Conservation (phyloP, 2,888 invertebrate genomes). For the Orgyia antiqua region DNA sequence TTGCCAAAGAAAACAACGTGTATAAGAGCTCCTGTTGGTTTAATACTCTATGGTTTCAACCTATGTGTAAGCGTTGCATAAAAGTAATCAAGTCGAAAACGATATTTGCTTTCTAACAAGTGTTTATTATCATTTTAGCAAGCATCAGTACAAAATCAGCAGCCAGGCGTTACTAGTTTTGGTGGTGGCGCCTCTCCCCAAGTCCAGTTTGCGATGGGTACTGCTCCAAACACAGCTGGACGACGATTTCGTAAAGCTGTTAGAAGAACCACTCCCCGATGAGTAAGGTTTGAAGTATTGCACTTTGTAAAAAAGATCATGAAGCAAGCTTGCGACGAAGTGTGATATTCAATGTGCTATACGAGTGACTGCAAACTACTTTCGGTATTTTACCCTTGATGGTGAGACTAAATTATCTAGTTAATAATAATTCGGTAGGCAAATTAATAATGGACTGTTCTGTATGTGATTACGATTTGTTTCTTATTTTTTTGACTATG, state of each 20-base stretch:
- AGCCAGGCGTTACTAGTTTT: conserved; percentile 45
- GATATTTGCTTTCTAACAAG: too few relatives aligned
- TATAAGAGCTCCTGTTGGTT: too few relatives aligned
- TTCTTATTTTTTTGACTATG: too few relatives aligned
- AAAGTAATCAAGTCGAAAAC: too few relatives aligned
- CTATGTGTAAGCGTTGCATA: too few relatives aligned
- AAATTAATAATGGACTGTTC: too few relatives aligned
- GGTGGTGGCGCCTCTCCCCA: conserved; percentile 28
- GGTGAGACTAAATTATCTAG: conserved; percentile 22
- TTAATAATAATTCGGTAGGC: too few relatives aligned
- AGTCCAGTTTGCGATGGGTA: conserved; percentile 61
- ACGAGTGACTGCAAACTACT: conserved; percentile 13
- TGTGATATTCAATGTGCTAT: conserved; percentile 10
- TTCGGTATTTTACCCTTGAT: conserved; percentile 9
- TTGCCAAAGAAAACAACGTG: too few relatives aligned
- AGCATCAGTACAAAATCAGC: conserved; percentile 20
- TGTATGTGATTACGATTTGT: too few relatives aligned
- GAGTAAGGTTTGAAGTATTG: conserved; percentile 19
- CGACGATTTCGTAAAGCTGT: conserved; percentile 55
- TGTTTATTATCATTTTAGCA: conserved; percentile 2
- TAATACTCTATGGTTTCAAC: too few relatives aligned
- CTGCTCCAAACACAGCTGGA: conserved; percentile 30
- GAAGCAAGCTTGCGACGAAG: conserved; percentile 11
- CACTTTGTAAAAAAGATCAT: neutral
- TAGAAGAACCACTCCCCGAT: conserved; percentile 51